Evolutionary conservation across 2,113 vertebrate genomes (phyloP).

Genomic region (Mustela lutreola): DNA sequence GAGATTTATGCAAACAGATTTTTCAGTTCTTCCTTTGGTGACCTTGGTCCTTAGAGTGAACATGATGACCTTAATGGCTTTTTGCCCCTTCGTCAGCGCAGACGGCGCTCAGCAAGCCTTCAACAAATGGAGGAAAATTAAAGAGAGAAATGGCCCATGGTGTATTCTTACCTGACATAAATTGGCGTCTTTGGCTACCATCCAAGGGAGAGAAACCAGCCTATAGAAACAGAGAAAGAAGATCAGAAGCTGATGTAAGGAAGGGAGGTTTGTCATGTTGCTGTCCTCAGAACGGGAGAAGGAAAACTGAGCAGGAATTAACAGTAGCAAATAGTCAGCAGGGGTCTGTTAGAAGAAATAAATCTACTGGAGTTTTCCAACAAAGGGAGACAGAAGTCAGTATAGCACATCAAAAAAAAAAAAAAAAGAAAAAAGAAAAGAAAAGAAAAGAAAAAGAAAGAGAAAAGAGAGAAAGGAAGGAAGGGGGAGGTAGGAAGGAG

Average conservation of each 20-base stretch:
- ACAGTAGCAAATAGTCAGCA: neutral
- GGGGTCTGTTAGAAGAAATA: neutral
- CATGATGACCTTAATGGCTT: neutral
- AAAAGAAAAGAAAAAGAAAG: too few relatives aligned
- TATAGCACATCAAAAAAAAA: neutral
- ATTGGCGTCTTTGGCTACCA: neutral
- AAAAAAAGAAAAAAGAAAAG: neutral
- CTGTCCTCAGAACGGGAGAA: rapidly evolving
- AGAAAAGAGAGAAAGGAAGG: neutral
- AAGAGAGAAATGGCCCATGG: neutral
- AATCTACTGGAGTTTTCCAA: neutral
- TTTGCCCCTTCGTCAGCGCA: neutral
- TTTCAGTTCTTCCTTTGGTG: neutral
- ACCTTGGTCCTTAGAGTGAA: neutral
- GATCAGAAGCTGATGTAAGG: neutral
- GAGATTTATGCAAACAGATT: neutral
- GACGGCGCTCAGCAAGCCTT: neutral
- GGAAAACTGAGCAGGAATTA: neutral
- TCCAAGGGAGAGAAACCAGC: neutral
- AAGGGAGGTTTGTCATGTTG: rapidly evolving
- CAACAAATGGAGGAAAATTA: neutral
- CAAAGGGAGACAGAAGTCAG: neutral
- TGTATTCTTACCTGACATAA: neutral
- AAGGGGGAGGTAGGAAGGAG: neutral
- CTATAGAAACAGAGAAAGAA: neutral